phyloP scores from a whole-genome alignment of 2,888 invertebrate genomes.

The Euplexia lucipara region DNA sequence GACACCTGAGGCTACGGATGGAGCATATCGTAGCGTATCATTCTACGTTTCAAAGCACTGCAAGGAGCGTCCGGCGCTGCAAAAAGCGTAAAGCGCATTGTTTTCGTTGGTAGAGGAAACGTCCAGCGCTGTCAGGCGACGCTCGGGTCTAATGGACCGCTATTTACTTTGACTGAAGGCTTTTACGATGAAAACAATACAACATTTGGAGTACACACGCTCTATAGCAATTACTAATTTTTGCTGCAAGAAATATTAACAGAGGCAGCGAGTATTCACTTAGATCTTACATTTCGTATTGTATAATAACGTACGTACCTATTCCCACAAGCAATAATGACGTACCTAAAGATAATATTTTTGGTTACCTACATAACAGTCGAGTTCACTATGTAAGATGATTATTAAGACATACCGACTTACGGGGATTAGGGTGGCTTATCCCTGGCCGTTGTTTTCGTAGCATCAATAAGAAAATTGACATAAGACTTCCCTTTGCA shows the following conservation, averaged over 20 bases:
- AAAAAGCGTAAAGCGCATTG: conserved; percentile 87
- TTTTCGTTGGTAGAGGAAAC: conserved; percentile 81
- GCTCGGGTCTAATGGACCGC: conserved; percentile 81
- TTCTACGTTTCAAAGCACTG: conserved; percentile 79
- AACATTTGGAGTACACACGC: conserved; percentile 59
- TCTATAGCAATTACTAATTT: conserved; percentile 59
- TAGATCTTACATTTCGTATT: conserved; percentile 19
- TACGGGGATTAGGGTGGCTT: conserved; percentile 12
- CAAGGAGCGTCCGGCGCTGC: conserved; percentile 78
- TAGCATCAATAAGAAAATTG: conserved; percentile 28
- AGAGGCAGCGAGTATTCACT: conserved; percentile 2
- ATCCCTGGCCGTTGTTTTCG: conserved; percentile 29
- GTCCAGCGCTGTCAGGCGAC: conserved; percentile 79
- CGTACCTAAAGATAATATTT: conserved; percentile 12
- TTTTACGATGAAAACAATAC: conserved; percentile 74
- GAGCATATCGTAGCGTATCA: conserved; percentile 80
- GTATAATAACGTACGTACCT: conserved; percentile 10
- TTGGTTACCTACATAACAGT: conserved; percentile 26
- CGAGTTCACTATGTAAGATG: not conserved
- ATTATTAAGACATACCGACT: conserved; percentile 24
- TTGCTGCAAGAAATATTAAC: conserved; percentile 36
- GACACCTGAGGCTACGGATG: conserved; percentile 70
- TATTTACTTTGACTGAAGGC: conserved; percentile 81
- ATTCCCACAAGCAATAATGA: conserved; percentile 15
- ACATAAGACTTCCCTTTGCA: conserved; percentile 28